Percentiles rank a stretch among this genome's conserved stretches.
Evolutionary conservation across 2,888 invertebrate species (phyloP).

Genomic region (Scaptomyza flava): DNA sequence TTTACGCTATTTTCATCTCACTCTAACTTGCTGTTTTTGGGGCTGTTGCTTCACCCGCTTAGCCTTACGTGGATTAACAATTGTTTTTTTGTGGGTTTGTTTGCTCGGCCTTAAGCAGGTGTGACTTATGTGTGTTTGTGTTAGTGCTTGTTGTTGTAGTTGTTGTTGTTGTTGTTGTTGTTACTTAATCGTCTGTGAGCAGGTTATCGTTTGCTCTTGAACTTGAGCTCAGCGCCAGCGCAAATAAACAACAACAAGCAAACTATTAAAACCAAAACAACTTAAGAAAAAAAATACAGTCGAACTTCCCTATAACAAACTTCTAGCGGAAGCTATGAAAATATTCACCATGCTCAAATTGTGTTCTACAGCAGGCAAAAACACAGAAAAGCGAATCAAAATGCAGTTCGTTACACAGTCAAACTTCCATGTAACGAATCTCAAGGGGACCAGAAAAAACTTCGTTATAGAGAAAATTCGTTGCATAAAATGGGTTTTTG

Average conservation of each 20-base stretch:
- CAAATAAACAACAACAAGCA: conserved; percentile 35
- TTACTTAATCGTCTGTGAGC: conserved; percentile 68
- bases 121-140: conserved; percentile 45
- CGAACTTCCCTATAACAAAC: too few relatives aligned
- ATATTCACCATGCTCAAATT: too few relatives aligned
- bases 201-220: conserved; percentile 80
- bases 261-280: conserved; percentile 36
- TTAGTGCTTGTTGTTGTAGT: conserved; percentile 41
- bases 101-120: conserved; percentile 69
- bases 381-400: too few relatives aligned
- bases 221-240: conserved; percentile 70
- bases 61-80: conserved; percentile 19
- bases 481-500: too few relatives aligned
- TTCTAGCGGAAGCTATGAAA: too few relatives aligned
- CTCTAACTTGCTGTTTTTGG: conserved; percentile 4
- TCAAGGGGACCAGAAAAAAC: too few relatives aligned
- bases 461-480: too few relatives aligned
- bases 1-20: background rate
- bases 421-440: too few relatives aligned
- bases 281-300: conserved; percentile 21
- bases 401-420: too few relatives aligned
- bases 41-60: background rate
- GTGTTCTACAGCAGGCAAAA: too few relatives aligned
- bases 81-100: conserved; percentile 41
- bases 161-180: conserved; percentile 46